A percentile compares a stretch with the other conserved stretches of the same genome.
Conservation (phyloP, 2,113 vertebrate genomes). For the Rallus limicola region DNA sequence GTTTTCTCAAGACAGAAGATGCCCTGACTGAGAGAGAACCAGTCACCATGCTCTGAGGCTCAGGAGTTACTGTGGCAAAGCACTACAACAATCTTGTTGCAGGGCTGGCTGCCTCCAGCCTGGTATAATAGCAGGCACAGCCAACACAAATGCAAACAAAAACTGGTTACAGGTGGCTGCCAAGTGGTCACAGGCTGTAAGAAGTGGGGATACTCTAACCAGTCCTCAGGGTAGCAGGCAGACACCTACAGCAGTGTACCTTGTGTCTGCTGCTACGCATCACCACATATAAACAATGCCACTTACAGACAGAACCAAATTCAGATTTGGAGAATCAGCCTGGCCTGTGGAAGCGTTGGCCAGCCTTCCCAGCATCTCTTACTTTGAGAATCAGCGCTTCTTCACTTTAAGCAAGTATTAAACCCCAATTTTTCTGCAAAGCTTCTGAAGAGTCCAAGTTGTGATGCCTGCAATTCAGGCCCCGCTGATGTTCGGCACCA, state of each 20-base stretch:
- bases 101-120: neutral
- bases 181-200: neutral
- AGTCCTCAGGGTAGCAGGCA: neutral
- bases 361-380: neutral
- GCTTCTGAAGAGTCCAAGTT: neutral
- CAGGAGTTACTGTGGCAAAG: neutral
- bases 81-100: neutral
- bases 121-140: rapidly evolving
- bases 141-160: neutral
- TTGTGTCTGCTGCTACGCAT: neutral
- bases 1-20: neutral
- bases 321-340: neutral
- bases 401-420: neutral
- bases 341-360: neutral
- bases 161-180: neutral
- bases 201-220: neutral
- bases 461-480: neutral
- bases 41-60: neutral
- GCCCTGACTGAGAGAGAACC: neutral
- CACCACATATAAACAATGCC: neutral
- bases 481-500: neutral
- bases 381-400: neutral
- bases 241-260: neutral
- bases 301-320: neutral
- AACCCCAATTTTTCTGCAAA: neutral